Evolutionary conservation across 2,797 vertebrate species (phyloP), one percentile per base, ranked within the genome.

Genomic region (Sphaeramia orbicularis): DNA sequence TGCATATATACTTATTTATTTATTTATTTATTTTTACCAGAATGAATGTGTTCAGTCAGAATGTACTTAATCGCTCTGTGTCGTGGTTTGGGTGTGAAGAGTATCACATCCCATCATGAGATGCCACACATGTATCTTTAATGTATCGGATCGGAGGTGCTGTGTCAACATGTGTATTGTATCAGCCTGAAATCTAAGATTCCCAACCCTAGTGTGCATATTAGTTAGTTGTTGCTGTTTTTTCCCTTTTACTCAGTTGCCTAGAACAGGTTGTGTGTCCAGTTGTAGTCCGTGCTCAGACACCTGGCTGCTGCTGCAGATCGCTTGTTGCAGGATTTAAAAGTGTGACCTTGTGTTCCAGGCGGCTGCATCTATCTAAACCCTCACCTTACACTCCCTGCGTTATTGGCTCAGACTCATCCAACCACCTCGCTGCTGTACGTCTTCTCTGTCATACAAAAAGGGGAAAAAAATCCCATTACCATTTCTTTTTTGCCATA

Each of bases 381-480:
- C 40, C 14, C 0, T 35, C 30, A 27, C 16, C 60, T 54, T 21
- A 3, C n/a, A 19, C 45, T 35, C 8, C 48, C 21, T 37, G 42
- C 32, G 15, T 27, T 30, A 1, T 3, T 19, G 19, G 41, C 41
- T 48, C 13, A 0, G 42, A 1, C 21, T 59, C 54, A 7, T 21
- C 38, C 18, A 41, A 30, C 10, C 48, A 15, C 15, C 37, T 14
- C 16, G n/a, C n/a, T n/a, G 3, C 14, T 16, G 10, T 4, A 10
- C 15, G 21, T 37, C 24, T 1, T 49, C 19, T 72, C 47, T 61
- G 35, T 40, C 30, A 36, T 38, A 24, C 24, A 62, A 54, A 35
- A 16, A 3, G 44, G 35, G 47, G n/a, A n/a, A n/a, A 12, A 18
- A n/a, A 63, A 69, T 74, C 42, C 36, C 7, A 30, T 56, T 56